Evolutionary conservation across 2,888 invertebrate species (phyloP).

Genomic region (Phragmatobia fuliginosa): DNA sequence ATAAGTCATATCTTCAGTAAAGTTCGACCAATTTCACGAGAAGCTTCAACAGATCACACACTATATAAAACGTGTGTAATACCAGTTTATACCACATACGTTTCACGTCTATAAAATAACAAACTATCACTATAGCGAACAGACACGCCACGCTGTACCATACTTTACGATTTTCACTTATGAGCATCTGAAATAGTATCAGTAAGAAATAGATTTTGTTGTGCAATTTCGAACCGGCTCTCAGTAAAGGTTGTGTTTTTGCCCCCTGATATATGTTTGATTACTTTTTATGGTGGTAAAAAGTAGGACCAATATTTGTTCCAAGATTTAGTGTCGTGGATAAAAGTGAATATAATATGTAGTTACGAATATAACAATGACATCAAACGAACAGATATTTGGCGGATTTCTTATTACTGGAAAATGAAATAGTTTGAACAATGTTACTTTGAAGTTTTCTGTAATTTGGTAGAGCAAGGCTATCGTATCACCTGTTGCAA

Average conservation of each 20-base stretch:
- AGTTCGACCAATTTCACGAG: constrained; percentile 80
- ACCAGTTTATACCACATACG: constrained; percentile 78
- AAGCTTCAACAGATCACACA: constrained; percentile 77
- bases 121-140: constrained; percentile 62
- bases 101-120: constrained; percentile 72
- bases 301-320: not conserved
- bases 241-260: constrained; percentile 17
- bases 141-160: constrained; percentile 66
- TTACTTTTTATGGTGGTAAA: not conserved
- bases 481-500: constrained; percentile 46
- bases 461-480: constrained; percentile 36
- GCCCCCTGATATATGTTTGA: constrained; percentile 18
- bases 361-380: not conserved
- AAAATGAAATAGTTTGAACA: constrained; percentile 31
- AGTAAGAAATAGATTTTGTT: constrained; percentile 17
- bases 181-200: constrained; percentile 76
- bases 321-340: not conserved
- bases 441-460: constrained; percentile 36
- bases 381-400: not conserved
- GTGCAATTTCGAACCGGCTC: constrained; percentile 28
- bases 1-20: constrained; percentile 62
- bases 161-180: constrained; percentile 70
- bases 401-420: constrained; percentile 10
- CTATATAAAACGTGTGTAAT: constrained; percentile 75
- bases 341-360: not conserved